phyloP scores from a whole-genome alignment of 2,797 vertebrate species.

The Intellagama lesueurii region DNA sequence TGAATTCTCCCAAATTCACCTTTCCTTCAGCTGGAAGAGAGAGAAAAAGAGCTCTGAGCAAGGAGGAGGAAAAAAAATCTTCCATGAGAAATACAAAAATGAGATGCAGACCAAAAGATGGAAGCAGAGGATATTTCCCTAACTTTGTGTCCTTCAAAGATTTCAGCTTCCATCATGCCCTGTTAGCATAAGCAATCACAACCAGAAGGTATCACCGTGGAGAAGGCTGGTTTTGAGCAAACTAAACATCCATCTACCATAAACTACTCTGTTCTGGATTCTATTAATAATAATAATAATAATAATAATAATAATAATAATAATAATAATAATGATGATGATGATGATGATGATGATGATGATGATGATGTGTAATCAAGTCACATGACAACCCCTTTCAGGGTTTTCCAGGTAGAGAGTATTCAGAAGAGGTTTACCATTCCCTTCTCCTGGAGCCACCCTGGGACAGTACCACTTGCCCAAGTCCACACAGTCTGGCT shows the following conservation, averaged over 20 bases:
- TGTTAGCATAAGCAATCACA: background rate
- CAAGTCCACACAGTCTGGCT: too few species aligned
- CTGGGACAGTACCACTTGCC: too few species aligned
- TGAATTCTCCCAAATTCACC: conserved; percentile 21
- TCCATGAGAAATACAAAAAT: background rate
- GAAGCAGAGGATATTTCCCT: background rate
- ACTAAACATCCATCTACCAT: background rate
- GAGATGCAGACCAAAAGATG: too few species aligned
- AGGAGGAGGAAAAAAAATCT: background rate
- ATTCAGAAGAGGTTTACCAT: too few species aligned
- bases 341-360: too few species aligned
- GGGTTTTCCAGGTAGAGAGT: too few species aligned
- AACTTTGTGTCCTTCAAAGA: background rate
- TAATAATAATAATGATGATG: too few species aligned
- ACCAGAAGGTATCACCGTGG: background rate
- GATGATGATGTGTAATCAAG: too few species aligned
- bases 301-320: too few species aligned
- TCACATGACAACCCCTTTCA: too few species aligned
- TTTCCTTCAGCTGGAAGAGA: conserved; percentile 36
- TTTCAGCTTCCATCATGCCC: background rate
- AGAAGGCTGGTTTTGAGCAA: background rate
- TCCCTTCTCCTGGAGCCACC: too few species aligned
- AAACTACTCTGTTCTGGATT: background rate
- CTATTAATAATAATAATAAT: too few species aligned
- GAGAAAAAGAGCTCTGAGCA: background rate